Evolutionary conservation across 2,113 vertebrate genomes (phyloP).

Genomic region (Paralichthys olivaceus): DNA sequence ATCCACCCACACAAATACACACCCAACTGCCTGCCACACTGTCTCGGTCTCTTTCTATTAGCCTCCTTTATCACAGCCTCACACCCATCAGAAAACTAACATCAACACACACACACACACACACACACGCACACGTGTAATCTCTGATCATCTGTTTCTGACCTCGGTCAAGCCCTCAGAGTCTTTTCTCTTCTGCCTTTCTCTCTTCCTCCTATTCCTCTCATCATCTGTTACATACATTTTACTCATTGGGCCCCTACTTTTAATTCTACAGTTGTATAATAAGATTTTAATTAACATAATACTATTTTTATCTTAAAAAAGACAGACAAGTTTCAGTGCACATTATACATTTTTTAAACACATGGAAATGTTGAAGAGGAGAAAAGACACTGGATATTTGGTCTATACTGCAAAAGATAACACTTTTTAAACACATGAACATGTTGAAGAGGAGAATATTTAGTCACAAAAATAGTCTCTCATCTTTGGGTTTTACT

Average conservation of each 20-base stretch:
- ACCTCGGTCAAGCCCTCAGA: constrained; percentile 15
- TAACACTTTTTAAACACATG: no score
- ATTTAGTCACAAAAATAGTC: no score
- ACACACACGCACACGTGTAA: background rate
- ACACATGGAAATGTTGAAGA: no score
- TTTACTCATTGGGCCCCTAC: constrained; percentile 32
- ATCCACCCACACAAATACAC: background rate
- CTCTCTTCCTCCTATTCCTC: constrained; percentile 30
- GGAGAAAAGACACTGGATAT: no score
- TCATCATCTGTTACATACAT: constrained; percentile 21
- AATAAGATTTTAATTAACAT: no score
- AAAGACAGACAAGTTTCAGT: no score
- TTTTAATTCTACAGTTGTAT: background rate
- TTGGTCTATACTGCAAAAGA: no score
- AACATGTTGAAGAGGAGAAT: no score
- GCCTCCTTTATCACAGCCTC: constrained; percentile 9
- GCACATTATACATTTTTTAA: no score
- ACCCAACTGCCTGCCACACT: background rate
- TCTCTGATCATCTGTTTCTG: constrained; percentile 34
- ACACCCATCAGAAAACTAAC: constrained; percentile 14
- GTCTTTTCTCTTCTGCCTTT: background rate
- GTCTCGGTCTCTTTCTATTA: constrained; percentile 10
- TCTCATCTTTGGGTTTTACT: no score
- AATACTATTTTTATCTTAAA: no score
- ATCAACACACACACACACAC: constrained; percentile 8